Evolutionary conservation across 2,113 vertebrate species (phyloP).

Genomic region (Puma concolor): DNA sequence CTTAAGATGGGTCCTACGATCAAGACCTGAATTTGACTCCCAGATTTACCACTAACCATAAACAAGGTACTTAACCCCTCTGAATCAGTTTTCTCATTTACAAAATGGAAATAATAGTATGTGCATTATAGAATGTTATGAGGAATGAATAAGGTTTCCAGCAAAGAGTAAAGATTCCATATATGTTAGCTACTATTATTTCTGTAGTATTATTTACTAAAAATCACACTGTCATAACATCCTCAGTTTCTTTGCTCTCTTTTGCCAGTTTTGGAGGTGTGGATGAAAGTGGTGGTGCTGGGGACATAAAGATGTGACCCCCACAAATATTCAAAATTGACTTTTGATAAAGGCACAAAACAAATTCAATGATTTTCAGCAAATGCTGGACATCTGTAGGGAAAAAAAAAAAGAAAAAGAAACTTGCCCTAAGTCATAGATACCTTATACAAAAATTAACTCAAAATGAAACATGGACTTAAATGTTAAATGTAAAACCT

Average conservation of each 20-base stretch:
- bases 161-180: background rate
- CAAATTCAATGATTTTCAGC: constrained; percentile 34
- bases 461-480: background rate
- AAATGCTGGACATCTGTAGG: background rate
- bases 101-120: constrained; percentile 37
- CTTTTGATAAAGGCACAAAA: constrained; percentile 25
- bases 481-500: constrained; percentile 21
- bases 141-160: constrained; percentile 5
- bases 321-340: background rate
- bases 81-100: background rate
- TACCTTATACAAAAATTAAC: background rate
- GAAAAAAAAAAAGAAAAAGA: background rate
- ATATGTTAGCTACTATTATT: constrained; percentile 1
- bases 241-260: background rate
- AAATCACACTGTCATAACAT: background rate
- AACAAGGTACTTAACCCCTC: constrained; percentile 15
- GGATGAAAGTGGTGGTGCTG: background rate
- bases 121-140: background rate
- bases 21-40: background rate
- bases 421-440: background rate
- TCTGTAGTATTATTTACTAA: constrained; percentile 36
- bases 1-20: background rate
- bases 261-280: constrained; percentile 14
- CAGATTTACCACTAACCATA: background rate
- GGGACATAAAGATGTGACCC: background rate